These are phyloP conservation scores for Aphidius gifuensis DNA, from an alignment of 1,140 invertebrate species.

Conservation along the genomic window DNA sequence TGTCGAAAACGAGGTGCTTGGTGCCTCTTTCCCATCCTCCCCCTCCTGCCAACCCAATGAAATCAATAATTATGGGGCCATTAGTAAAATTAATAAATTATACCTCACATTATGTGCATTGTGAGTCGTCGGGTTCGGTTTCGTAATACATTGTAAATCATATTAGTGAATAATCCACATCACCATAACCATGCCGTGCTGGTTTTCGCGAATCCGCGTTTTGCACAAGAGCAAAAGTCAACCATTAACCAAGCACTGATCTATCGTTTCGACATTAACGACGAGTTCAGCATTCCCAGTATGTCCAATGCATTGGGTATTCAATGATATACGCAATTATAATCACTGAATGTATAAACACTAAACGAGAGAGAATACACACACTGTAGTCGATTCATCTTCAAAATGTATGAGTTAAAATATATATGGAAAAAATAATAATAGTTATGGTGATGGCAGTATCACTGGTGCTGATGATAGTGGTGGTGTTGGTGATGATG, in stretches of 20 bases:
- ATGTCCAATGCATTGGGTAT: neutral
- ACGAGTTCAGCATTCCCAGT: slow-evolving; percentile 22
- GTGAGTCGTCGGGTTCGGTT: slow-evolving; percentile 42
- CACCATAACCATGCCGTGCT: slow-evolving; percentile 44
- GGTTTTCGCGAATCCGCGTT: slow-evolving; percentile 25
- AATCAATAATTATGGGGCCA: slow-evolving; percentile 58
- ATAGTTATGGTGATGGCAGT: too few relatives aligned
- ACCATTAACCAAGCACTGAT: slow-evolving; percentile 27
- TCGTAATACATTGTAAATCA: slow-evolving; percentile 54
- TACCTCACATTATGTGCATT: slow-evolving; percentile 56
- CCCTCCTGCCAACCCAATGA: slow-evolving; percentile 32
- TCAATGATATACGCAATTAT: slow-evolving; percentile 11
- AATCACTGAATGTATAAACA: slow-evolving; percentile 8
- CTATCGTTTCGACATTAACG: slow-evolving; percentile 28
- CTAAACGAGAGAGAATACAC: too few relatives aligned
- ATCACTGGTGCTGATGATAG: too few relatives aligned
- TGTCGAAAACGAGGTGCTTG: slow-evolving; percentile 44
- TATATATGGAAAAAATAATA: too few relatives aligned
- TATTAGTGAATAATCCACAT: slow-evolving; percentile 58
- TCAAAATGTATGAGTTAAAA: too few relatives aligned
- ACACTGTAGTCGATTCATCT: too few relatives aligned
- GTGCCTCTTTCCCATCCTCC: too few relatives aligned
- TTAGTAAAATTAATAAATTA: slow-evolving; percentile 60
- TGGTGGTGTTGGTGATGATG: too few relatives aligned
- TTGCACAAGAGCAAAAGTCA: slow-evolving; percentile 29